Conservation (phyloP, 1,140 invertebrate genomes). For the Tyrophagus putrescentiae region DNA sequence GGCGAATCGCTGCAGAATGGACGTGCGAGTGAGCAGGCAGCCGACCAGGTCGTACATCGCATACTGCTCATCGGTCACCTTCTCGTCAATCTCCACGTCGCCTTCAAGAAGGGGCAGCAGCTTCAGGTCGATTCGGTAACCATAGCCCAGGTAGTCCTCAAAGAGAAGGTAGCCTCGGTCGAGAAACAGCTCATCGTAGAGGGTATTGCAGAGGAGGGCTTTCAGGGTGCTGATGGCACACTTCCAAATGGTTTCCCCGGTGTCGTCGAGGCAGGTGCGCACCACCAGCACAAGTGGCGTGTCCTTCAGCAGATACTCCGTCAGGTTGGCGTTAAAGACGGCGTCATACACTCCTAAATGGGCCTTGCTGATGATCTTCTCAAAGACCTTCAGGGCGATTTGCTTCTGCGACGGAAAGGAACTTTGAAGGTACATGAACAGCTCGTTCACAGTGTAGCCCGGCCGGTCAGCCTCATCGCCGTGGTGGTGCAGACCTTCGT, state of each 20-base stretch:
- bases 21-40: slow-evolving; percentile 21
- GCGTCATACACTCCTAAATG: slow-evolving; percentile 21
- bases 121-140: neutral
- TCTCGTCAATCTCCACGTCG: slow-evolving; percentile 14
- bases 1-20: slow-evolving; percentile 18
- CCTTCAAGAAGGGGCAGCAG: neutral
- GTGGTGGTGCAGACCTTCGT: slow-evolving; percentile 26
- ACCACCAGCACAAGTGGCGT: slow-evolving; percentile 11
- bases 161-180: slow-evolving; percentile 23
- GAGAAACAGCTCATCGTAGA: slow-evolving; percentile 21
- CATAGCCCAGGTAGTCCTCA: neutral
- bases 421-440: slow-evolving; percentile 23
- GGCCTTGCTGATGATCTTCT: slow-evolving; percentile 20
- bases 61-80: slow-evolving; percentile 21
- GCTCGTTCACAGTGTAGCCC: slow-evolving; percentile 26
- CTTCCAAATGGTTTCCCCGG: slow-evolving; percentile 12
- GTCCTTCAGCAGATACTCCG: slow-evolving; percentile 14
- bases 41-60: slow-evolving; percentile 17
- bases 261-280: slow-evolving; percentile 19
- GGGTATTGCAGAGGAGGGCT: slow-evolving; percentile 24
- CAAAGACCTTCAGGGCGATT: slow-evolving; percentile 23
- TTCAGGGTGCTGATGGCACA: slow-evolving; percentile 20
- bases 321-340: slow-evolving; percentile 15
- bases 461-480: slow-evolving; percentile 23
- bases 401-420: slow-evolving; percentile 21